Base-by-base conservation (phyloP, 2,888 invertebrate species). In the Synergus itoensis region DNA sequence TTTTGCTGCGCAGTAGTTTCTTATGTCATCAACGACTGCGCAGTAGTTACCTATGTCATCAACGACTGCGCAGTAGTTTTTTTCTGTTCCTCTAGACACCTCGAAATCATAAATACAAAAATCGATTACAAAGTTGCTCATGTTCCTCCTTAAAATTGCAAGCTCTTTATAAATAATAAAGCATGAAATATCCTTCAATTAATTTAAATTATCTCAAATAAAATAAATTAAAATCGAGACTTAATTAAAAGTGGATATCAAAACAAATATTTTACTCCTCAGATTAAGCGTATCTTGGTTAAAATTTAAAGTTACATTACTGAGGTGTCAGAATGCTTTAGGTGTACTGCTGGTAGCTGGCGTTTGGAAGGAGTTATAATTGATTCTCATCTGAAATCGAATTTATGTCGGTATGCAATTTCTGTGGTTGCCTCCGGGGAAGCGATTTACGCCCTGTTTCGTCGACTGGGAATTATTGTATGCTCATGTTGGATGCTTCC, bases 371-470 rank as follows among this genome's bases (percentile, higher is more conserved):
- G 53, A 73, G 53, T 73, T 73, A 73, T 73, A 73, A 73, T 73
- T 73, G 73, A 73, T 73, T 73, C 73, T 73, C 73, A 73, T 73
- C 73, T 73, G 73, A 57, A 73, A 73, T 73, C 73, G 53, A 73
- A 73, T 73, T 73, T 73, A 73, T 73, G 73, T 73, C n/a, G 53
- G 73, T 73, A 48, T 48, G 73, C 73, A 28, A 67, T 67, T 73
- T 73, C 73, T 73, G 73, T 73, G 73, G 73, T 73, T 73, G 53
- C 53, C 73, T 53, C 53, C 4, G 53, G 73, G 53, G 48, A 73
- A 57, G 53, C 73, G 73, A 73, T 73, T 73, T 73, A 73, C 73
- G 53, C 53, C 73, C 73, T 65, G 65, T 41, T 65, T 65, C 65
- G 65, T 65, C 41, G 65, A 65, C 65, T 65, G 65, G 18, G 18